Base-by-base conservation (phyloP, 1,140 invertebrate species). In the Octopus bimaculoides region DNA sequence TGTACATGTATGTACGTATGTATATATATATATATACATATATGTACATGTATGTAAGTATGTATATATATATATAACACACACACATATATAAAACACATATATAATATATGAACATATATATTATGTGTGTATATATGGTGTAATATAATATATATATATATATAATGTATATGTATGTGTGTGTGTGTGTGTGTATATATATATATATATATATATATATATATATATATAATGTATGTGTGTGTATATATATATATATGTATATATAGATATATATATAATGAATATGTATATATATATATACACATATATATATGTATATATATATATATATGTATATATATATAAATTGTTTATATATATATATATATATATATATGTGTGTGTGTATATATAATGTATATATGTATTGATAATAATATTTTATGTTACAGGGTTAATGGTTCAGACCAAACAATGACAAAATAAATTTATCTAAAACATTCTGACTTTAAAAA, bases 341-440 rank as follows among this genome's bases (percentile, higher is more conserved):
- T 61, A 61, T 61, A 61, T 61, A 61, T 61, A 17, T 61, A 61
- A 17, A 61, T 61, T 61, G 17, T 61, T 7, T 61, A 61, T 61
- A 61, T 61, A 61, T 61, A 61, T 61, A 61, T 61, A 61, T 61
- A 61, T 61, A 61, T 61, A 61, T 61, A 61, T 61, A 61, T 61
- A 61, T 61, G 17, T 61, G 17, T 61, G 17, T 61, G 17, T 61
- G 17, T 61, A 61, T 61, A 61, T 61, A 61, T 61, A 41, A 61
- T 61, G 17, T 61, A 61, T 61, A 61, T 61, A 61, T 61, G 17
- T 17, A 61, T 1, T 61, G 1, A 61, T 61, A 17, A 61, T 10
- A 61, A 61, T 61, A 61, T 61, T 10, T 61, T 10, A 10, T 61
- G 56, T 17, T 10, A 61, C 56, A 61, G 17, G 9, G 9, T 61